Conservation (phyloP, 2,797 vertebrate genomes). For the Arrhamphus sclerolepis region DNA sequence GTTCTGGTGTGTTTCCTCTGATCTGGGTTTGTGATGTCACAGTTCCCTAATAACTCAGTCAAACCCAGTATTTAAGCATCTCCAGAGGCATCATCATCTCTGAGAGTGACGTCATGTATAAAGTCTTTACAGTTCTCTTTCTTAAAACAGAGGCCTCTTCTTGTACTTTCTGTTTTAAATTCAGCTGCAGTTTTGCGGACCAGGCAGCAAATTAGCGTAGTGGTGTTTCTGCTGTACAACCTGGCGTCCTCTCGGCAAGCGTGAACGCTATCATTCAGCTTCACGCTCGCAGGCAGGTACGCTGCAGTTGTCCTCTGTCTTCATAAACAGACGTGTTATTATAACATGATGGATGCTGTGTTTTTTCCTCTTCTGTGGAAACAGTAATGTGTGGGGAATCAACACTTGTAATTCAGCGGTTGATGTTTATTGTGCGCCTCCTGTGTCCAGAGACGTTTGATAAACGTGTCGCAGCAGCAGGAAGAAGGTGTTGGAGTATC, state of each 20-base stretch:
- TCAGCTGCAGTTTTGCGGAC: conserved; percentile 29
- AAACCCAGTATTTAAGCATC: too few relatives aligned
- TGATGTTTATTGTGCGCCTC: conserved; percentile 76
- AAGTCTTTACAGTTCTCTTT: not conserved
- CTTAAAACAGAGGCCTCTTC: too few relatives aligned
- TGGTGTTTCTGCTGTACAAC: conserved; percentile 12
- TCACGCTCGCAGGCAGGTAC: conserved; percentile 65
- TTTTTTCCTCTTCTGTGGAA: conserved; percentile 60
- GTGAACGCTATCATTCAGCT: conserved; percentile 55
- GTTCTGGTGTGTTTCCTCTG: too few relatives aligned
- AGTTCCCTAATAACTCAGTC: too few relatives aligned
- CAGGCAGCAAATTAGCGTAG: conserved; percentile 53
- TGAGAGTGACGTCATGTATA: too few relatives aligned
- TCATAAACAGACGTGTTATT: conserved; percentile 71
- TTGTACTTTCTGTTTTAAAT: conserved; percentile 17
- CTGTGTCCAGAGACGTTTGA: conserved; percentile 70
- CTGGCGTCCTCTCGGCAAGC: conserved; percentile 26
- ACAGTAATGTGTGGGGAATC: conserved; percentile 62
- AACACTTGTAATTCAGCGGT: conserved; percentile 71
- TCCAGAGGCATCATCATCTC: too few relatives aligned
- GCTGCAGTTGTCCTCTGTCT: conserved; percentile 65
- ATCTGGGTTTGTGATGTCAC: too few relatives aligned
- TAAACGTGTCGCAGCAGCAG: conserved; percentile 69
- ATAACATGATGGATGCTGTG: conserved; percentile 66
- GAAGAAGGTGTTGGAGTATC: conserved; percentile 71